Evolutionary conservation across 2,888 invertebrate species (phyloP).

Genomic region (Sericinus montela): DNA sequence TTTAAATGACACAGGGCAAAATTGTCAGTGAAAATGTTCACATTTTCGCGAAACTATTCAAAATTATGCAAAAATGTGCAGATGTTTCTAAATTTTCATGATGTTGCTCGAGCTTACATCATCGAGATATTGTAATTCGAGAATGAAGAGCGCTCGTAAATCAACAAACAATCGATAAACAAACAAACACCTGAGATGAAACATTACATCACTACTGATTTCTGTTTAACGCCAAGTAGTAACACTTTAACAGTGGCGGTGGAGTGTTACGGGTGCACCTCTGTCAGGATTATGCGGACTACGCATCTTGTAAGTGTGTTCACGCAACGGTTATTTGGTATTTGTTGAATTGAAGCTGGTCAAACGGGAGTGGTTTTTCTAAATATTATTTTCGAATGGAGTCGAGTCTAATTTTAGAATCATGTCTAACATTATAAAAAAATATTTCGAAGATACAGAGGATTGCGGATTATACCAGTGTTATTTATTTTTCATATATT

Average conservation of each 20-base stretch:
- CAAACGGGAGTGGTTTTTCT: no score
- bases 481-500: no score
- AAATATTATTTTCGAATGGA: no score
- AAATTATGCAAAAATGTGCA: neutral
- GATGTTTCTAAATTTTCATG: neutral
- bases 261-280: neutral
- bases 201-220: constrained; percentile 6
- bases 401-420: no score
- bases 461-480: no score
- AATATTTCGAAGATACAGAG: no score
- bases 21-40: no score
- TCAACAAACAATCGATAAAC: constrained; percentile 14
- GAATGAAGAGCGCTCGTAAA: neutral
- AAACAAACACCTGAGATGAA: neutral
- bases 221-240: neutral
- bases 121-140: constrained; percentile 8
- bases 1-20: no score
- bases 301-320: constrained; percentile 10
- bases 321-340: neutral
- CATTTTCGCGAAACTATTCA: neutral
- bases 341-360: no score
- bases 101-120: neutral
- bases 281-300: neutral
- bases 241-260: neutral
- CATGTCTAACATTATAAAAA: no score